Evolutionary conservation across 2,888 invertebrate species (phyloP).

Genomic region (Teleiodes luculella): DNA sequence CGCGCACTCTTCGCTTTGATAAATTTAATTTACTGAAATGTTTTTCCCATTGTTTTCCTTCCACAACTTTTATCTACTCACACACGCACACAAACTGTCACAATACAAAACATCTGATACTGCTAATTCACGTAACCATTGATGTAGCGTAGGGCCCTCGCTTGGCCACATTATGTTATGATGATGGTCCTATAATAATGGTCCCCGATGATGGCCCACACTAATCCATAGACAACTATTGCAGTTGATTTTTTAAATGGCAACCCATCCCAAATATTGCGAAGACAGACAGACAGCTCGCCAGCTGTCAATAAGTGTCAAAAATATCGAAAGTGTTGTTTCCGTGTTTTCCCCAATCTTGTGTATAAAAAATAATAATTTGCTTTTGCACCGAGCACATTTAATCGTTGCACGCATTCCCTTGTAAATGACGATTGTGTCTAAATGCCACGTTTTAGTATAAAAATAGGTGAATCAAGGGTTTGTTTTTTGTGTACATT

Average conservation of each 20-base stretch:
- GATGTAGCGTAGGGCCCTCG: no score
- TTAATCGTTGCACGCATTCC: not conserved
- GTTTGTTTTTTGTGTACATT: slow-evolving; percentile 59
- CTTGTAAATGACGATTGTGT: not conserved
- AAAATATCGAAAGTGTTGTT: slow-evolving; percentile 29
- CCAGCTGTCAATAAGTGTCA: slow-evolving; percentile 15
- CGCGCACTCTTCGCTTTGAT: no score
- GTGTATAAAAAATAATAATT: slow-evolving; percentile 26
- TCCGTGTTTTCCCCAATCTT: slow-evolving; percentile 25
- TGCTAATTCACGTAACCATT: not conserved
- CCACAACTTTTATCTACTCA: not conserved
- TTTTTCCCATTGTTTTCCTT: no score
- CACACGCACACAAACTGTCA: not conserved
- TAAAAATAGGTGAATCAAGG: slow-evolving; percentile 55
- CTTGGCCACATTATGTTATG: no score
- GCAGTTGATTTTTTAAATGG: not conserved
- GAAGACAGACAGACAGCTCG: not conserved
- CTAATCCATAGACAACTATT: not conserved
- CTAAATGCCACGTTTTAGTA: slow-evolving; percentile 8
- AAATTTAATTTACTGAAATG: no score
- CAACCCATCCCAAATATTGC: not conserved
- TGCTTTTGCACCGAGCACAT: not conserved
- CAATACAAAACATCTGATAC: not conserved
- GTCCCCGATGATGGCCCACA: no score
- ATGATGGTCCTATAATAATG: no score